Conservation (phyloP, 2,888 invertebrate genomes). For the Hydroisotoma schaefferi region DNA sequence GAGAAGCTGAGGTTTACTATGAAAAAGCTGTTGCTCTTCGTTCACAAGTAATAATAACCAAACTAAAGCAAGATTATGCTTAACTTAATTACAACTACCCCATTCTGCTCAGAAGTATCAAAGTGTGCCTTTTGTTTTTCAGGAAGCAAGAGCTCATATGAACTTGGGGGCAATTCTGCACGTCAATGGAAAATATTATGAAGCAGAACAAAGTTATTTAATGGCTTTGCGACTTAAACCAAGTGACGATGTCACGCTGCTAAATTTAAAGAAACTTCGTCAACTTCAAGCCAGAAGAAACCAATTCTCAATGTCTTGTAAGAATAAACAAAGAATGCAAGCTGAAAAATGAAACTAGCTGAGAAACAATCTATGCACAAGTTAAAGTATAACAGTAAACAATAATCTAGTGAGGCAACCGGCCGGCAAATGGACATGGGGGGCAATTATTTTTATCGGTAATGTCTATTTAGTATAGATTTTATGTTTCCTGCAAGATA, state of each 20-base stretch:
- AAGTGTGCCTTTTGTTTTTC: constrained; percentile 50
- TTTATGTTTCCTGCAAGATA: no score
- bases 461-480: no score
- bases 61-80: background rate
- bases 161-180: constrained; percentile 94
- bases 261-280: constrained; percentile 75
- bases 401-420: no score
- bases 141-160: constrained; percentile 87
- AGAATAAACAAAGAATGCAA: constrained; percentile 5
- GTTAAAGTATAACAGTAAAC: no score
- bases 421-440: no score
- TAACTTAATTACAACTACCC: background rate
- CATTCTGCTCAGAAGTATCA: background rate
- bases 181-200: constrained; percentile 81
- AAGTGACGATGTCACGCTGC: constrained; percentile 79
- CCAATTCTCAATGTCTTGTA: constrained; percentile 1
- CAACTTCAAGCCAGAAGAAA: constrained; percentile 54
- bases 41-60: constrained; percentile 57
- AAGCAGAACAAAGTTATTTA: constrained; percentile 82
- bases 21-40: constrained; percentile 67
- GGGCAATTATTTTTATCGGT: no score
- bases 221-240: constrained; percentile 82
- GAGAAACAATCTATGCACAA: no score
- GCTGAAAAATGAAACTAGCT: constrained; percentile 1
- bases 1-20: constrained; percentile 84